These are phyloP conservation scores for Cercopithecus neglectus DNA, from an alignment of 2,797 vertebrate species.

Conservation along the genomic window DNA sequence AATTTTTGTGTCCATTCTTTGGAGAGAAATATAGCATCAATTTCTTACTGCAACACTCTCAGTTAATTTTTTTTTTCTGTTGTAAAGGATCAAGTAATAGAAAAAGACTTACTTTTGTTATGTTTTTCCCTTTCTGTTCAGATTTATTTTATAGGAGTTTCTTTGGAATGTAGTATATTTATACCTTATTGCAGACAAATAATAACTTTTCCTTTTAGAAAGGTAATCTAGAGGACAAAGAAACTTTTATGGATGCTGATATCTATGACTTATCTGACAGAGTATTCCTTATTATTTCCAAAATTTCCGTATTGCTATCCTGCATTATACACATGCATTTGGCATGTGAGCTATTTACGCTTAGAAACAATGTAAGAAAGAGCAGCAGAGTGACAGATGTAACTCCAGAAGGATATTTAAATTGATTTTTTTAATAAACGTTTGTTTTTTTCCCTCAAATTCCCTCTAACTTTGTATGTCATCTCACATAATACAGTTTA, in stretches of 20 bases:
- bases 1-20: not conserved
- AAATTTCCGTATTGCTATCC: slow-evolving; percentile 18
- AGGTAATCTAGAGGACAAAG: not conserved
- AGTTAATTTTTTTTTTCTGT: not conserved
- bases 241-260: not conserved
- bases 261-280: not conserved
- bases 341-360: not conserved
- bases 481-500: not conserved
- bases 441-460: not conserved
- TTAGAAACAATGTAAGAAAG: not conserved
- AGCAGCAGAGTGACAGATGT: slow-evolving; percentile 8
- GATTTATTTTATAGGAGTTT: not conserved
- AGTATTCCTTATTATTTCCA: not conserved
- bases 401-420: slow-evolving; percentile 51
- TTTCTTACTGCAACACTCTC: not conserved
- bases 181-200: not conserved
- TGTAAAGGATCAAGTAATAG: not conserved
- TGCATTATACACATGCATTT: not conserved
- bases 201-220: not conserved
- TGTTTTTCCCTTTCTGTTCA: not conserved
- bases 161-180: not conserved
- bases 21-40: not conserved
- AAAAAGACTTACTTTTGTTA: not conserved
- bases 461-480: not conserved
- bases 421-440: not conserved